A percentile compares a stretch with the other conserved stretches of the same genome.
phyloP scores from a whole-genome alignment of 2,797 vertebrate genomes.

The Hephaestus fuliginosus region DNA sequence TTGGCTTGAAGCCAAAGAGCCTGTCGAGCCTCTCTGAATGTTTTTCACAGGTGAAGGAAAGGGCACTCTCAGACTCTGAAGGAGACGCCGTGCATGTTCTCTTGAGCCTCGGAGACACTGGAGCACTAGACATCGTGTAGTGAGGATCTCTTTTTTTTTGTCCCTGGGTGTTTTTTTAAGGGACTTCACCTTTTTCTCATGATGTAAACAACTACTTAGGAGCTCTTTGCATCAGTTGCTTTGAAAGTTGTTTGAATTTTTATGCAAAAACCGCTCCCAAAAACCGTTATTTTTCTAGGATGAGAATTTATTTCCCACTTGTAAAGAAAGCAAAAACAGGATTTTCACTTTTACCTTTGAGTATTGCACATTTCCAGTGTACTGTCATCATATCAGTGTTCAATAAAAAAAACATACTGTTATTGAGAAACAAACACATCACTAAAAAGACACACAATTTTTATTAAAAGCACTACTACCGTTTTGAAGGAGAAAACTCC shows the following conservation, averaged over 20 bases:
- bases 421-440: conserved; percentile 21
- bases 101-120: conserved; percentile 42
- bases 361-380: conserved; percentile 16
- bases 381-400: conserved; percentile 2
- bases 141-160: background rate
- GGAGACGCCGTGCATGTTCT: conserved; percentile 49
- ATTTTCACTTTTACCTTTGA: background rate
- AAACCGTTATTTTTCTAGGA: background rate
- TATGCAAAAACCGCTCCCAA: background rate
- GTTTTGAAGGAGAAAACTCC: conserved; percentile 29
- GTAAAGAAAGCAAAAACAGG: background rate
- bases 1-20: background rate
- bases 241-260: background rate
- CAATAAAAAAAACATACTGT: conserved; percentile 39
- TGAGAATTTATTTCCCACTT: background rate
- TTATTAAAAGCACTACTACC: conserved; percentile 70
- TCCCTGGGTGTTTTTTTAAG: background rate
- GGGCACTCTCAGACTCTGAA: conserved; percentile 48
- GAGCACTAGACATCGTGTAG: background rate
- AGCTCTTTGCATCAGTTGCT: conserved; percentile 6
- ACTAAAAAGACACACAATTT: conserved; percentile 44
- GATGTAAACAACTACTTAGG: background rate
- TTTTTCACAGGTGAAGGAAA: background rate
- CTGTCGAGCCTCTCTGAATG: background rate
- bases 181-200: background rate